Percentiles rank a stretch among this genome's conserved stretches.
These are phyloP conservation scores for Scarus forsteni DNA, from an alignment of 2,797 vertebrate genomes.

Conservation along the genomic window DNA sequence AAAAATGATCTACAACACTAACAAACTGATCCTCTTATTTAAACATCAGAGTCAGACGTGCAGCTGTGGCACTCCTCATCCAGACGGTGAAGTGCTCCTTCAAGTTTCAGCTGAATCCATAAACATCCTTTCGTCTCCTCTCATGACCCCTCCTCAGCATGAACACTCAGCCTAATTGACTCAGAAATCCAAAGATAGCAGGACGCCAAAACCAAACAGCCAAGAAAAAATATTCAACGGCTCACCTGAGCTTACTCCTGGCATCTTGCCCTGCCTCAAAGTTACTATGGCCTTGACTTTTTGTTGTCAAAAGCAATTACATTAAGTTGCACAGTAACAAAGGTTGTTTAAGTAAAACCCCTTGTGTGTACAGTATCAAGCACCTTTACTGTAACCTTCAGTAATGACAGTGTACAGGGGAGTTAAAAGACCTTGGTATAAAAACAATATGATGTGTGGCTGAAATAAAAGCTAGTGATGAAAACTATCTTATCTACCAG, in stretches of 20 bases:
- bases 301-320: not conserved
- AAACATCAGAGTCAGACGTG: constrained; percentile 33
- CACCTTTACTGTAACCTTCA: not conserved
- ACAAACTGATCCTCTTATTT: constrained; percentile 37
- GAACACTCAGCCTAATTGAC: constrained; percentile 65
- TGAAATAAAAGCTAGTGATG: too few relatives aligned
- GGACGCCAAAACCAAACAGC: constrained; percentile 36
- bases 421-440: too few relatives aligned
- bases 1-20: constrained; percentile 11
- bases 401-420: too few relatives aligned
- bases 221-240: constrained; percentile 12
- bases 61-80: constrained; percentile 54
- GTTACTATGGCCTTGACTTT: constrained; percentile 27
- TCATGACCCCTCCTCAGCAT: constrained; percentile 31
- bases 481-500: too few relatives aligned
- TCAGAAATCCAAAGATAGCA: constrained; percentile 54
- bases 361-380: constrained; percentile 9
- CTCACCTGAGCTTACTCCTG: constrained; percentile 43
- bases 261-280: constrained; percentile 16
- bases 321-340: constrained; percentile 1
- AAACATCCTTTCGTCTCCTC: constrained; percentile 20
- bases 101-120: constrained; percentile 38
- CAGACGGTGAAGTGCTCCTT: constrained; percentile 42
- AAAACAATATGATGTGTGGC: too few relatives aligned
- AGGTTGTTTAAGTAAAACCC: not conserved